Base-by-base conservation (phyloP, 2,113 vertebrate genomes). In the Eretmochelys imbricata region DNA sequence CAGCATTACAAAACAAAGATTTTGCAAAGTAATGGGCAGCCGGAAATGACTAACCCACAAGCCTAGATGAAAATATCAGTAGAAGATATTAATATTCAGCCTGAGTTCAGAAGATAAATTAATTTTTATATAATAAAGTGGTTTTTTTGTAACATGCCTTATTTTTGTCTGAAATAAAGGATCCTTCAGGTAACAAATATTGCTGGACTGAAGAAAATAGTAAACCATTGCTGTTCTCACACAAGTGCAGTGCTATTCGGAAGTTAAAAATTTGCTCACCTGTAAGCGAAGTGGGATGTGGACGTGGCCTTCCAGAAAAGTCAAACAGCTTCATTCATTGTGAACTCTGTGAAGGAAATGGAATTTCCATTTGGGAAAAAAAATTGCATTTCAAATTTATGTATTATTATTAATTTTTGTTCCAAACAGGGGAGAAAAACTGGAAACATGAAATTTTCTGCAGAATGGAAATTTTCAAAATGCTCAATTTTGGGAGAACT, bases 11-110 rank as follows among this genome's bases (percentile, higher is more conserved):
- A 86, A 96, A 94, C 27, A 91, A 81, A 93, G 92, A 95, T 92
- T 27, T n/a, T 85, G 65, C 91, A 91, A 92, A 95, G 84, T 80
- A 95, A 49, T 72, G 92, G 84, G 88, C 93, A 96, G 57, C 79
- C 96, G 31, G 87, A 96, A 97, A 95, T 92, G 94, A 91, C 95
- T 87, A 96, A 57, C 80, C 94, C 85, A 95, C 90, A 93, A 96
- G 89, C 14, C 27, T 38, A 65, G 92, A 92, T 93, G 88, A 62
- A 88, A 89, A 90, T 72, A 95, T 95, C 94, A 93, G 93, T 89
- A 82, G 87, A 95, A 85, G 69, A 62, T 94, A 54, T 92, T 97
- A 92, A 90, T 89, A 96, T 93, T 82, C 24, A 94, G 82, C 93
- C 89, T 91, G 72, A 50, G 90, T 95, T 90, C 92, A 92, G 85